Evolutionary conservation across 2,888 invertebrate species (phyloP).

Genomic region (Cenopis cana): DNA sequence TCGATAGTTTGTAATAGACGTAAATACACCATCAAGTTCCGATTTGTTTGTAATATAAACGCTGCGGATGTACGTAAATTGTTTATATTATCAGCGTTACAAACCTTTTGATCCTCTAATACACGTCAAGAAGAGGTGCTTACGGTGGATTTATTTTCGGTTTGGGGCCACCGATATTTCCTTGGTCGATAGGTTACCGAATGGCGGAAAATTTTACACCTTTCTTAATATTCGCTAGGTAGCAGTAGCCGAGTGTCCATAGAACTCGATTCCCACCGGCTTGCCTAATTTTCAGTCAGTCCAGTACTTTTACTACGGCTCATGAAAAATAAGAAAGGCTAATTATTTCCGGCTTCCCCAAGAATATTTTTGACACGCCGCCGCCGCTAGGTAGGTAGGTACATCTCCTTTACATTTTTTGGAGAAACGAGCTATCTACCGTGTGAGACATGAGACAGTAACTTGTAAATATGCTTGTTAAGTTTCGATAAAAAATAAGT

Average conservation of each 20-base stretch:
- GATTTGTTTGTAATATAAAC: conserved; percentile 42
- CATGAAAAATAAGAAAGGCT: too few relatives aligned
- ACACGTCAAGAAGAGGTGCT: conserved; percentile 33
- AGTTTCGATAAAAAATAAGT: not conserved
- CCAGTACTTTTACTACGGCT: too few relatives aligned
- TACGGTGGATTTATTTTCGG: conserved; percentile 33
- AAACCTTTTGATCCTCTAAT: conserved; percentile 42
- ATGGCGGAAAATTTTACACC: conserved; percentile 5
- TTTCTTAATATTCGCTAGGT: too few relatives aligned
- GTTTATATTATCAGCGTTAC: conserved; percentile 37
- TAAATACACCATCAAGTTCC: conserved; percentile 33
- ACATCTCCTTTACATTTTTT: not conserved
- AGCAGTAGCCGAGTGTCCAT: too few relatives aligned
- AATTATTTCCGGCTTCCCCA: too few relatives aligned
- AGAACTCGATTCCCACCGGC: too few relatives aligned
- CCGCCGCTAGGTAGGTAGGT: too few relatives aligned
- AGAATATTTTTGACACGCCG: too few relatives aligned
- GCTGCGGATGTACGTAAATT: conserved; percentile 36
- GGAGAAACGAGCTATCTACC: not conserved
- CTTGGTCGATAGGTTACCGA: conserved; percentile 2
- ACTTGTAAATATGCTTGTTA: not conserved
- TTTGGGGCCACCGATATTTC: conserved; percentile 23
- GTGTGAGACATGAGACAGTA: not conserved
- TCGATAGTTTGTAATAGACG: conserved; percentile 32
- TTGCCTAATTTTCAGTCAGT: too few relatives aligned